These are phyloP conservation scores for Taxidea taxus DNA, from an alignment of 2,113 vertebrate species.

Conservation along the genomic window DNA sequence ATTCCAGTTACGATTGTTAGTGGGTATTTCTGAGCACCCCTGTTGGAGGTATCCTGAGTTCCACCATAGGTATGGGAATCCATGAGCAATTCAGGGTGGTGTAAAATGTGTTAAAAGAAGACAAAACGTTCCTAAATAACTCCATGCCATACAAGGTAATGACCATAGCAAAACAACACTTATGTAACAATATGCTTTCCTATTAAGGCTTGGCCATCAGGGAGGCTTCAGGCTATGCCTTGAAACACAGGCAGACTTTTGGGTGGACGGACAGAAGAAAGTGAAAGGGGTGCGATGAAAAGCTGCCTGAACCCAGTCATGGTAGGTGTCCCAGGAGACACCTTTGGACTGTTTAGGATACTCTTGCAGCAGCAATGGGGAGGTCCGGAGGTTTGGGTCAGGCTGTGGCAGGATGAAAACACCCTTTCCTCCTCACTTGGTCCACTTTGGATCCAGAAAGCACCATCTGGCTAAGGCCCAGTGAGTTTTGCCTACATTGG, in stretches of 20 bases:
- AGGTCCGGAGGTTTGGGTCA: background rate
- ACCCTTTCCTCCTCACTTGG: background rate
- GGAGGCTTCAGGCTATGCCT: background rate
- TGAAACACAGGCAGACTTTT: background rate
- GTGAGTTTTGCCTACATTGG: background rate
- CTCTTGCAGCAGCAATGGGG: fast-evolving
- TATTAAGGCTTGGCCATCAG: background rate
- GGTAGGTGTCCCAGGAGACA: background rate
- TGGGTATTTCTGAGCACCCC: background rate
- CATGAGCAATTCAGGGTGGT: background rate
- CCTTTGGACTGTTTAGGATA: too few relatives aligned
- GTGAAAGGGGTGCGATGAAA: background rate
- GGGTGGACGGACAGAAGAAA: background rate
- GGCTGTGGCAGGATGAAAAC: background rate
- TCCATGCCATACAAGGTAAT: background rate
- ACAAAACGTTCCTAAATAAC: background rate
- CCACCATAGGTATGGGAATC: background rate
- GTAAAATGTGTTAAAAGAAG: background rate
- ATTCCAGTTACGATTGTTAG: background rate
- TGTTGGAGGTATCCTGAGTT: background rate
- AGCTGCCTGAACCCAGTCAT: background rate
- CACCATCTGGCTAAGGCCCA: background rate
- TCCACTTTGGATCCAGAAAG: background rate
- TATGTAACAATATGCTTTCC: background rate
- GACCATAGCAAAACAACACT: background rate